Conservation (phyloP, 2,113 vertebrate genomes). For the Pelusios castaneus region DNA sequence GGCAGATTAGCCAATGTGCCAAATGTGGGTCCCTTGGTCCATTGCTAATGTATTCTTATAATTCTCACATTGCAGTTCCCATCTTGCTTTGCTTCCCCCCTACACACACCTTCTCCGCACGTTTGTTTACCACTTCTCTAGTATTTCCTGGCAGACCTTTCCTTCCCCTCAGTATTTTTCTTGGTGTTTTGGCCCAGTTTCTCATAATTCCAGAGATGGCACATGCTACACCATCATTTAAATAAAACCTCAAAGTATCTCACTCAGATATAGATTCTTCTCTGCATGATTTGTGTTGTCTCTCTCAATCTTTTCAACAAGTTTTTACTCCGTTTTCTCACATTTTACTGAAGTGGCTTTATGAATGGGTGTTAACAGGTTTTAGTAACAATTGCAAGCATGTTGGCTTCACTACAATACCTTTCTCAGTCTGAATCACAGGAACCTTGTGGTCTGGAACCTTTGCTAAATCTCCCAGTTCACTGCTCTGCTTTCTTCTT, state of each 20-base stretch:
- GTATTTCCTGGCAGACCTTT: constrained; percentile 11
- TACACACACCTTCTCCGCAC: background rate
- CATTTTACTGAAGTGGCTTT: background rate
- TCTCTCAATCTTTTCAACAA: accelerated
- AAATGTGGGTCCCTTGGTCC: background rate
- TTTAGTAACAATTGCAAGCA: background rate
- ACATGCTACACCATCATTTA: background rate
- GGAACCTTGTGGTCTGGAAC: constrained; percentile 48
- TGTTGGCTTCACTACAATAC: constrained; percentile 16
- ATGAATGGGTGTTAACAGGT: background rate
- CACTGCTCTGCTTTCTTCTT: background rate
- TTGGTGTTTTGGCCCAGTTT: constrained; percentile 55
- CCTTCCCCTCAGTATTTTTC: constrained; percentile 30
- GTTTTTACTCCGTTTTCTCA: background rate
- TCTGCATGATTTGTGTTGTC: background rate
- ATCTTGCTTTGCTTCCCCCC: background rate
- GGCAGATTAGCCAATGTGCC: background rate
- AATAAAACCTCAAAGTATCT: constrained; percentile 18
- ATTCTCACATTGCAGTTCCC: background rate
- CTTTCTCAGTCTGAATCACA: background rate
- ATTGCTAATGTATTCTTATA: background rate
- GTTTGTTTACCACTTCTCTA: constrained; percentile 37
- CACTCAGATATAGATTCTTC: background rate
- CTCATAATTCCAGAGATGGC: constrained; percentile 27
- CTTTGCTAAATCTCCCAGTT: background rate